Evolutionary conservation across 2,888 invertebrate genomes (phyloP), one percentile per base, ranked within the genome.

Genomic region (Troilus luridus): DNA sequence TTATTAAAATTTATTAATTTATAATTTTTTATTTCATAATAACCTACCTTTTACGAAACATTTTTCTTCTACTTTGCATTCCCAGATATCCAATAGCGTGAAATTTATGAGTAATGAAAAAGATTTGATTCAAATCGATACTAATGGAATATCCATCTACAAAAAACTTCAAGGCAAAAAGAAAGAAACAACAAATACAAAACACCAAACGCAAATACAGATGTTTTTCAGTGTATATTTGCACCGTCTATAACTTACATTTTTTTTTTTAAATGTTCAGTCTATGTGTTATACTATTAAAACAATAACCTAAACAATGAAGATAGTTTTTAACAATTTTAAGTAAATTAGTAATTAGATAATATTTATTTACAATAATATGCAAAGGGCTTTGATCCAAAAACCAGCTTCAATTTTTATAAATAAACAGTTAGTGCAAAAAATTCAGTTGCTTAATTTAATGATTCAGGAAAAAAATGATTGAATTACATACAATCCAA

Each of bases 21-120:
- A 9, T 72, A 72, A 0, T 24, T 72, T 72, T 67, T 11, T 0
- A 67, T 27, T 24, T 24, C 7, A 77, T 17, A 77, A 85, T 1
- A 85, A 1, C 85, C 10, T 85, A 85, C 85, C 85, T 85, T n/a
- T 56, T 56, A 41, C 6, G 27, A 85, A 85, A 85, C 54, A 85
- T 85, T 85, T 85, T 85, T 10, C 85, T 56, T 58, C 85, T 56
- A 56, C 6, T 56, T 21, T 58, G 1, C 85, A 85, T 85, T 58
- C n/a, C n/a, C n/a, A 54, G 11, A n/a, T 10, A 56, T 58, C 17
- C 21, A 12, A n/a, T 41, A 41, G 41, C 41, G 56, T 11, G 11
- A 56, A 85, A 21, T 58, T 19, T 3, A 41, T 19, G 19, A 77
- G 41, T 41, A 41, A 77, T 19, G 27, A 41, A 41, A 27, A 8